Base-by-base conservation (phyloP, 2,797 vertebrate species). In the Hyperoplus lanceolatus region DNA sequence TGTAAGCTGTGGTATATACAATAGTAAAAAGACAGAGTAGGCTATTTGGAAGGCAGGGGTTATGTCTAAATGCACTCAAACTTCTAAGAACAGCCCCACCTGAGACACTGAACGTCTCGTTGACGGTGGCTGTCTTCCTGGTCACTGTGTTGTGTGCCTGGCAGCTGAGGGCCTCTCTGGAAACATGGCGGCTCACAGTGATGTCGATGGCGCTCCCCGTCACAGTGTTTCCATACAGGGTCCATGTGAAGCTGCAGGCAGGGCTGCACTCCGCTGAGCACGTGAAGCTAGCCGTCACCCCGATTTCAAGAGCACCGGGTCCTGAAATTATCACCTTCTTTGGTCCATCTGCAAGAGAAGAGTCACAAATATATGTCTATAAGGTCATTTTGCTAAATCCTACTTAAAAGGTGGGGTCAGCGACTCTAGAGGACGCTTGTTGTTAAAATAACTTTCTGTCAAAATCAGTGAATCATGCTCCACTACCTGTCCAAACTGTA, bases 171-270 rank as follows among this genome's bases (percentile, higher is more conserved):
- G 67, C 51, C 56, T 85, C 84, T 2, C 43, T 8, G 29, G 59
- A 59, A 13, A 82, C 11, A 3, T 55, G 15, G 6, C 42, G 29
- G 42, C 64, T 84, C 21, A 83, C n/a, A 1, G 72, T 78, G 41
- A 87, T 56, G 14, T 82, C 74, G 1, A 89, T 18, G 2, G 0
- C 13, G 0, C 65, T 73, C 0, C 85, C 85, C 0, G 12, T 50
- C 57, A 82, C 8, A 0, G 16, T 61, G 36, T 54, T 56, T 14
- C 83, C 85, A 4, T 64, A 76, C 43, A 81, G 3, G 3, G 16
- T 74, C 83, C 83, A 87, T 2, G 56, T 82, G 76, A 82, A 87
- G 38, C 4, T 73, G 71, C 85, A 89, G 53, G 79, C 5, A 5
- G 85, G 87, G 11, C 29, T 39, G 65, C 87, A 89, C 6, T 55